Conservation (phyloP, 2,797 vertebrate genomes). For the Coregonus sp. region DNA sequence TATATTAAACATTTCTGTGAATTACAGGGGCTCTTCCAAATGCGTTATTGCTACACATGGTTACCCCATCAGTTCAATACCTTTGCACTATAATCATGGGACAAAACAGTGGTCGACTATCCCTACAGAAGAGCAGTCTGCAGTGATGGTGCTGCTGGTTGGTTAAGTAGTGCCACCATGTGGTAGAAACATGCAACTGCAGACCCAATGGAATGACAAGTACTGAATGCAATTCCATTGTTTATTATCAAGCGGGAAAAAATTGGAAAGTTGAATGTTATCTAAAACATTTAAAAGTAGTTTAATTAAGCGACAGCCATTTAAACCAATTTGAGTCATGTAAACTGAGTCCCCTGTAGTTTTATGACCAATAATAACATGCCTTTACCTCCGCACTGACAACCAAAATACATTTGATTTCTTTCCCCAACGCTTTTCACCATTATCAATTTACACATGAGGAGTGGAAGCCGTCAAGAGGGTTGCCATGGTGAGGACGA, state of each 20-base stretch:
- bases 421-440: not conserved
- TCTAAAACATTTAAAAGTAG: too few relatives aligned
- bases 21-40: not conserved
- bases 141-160: not conserved
- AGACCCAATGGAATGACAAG: not conserved
- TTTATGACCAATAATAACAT: slow-evolving; percentile 32
- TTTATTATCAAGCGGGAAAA: not conserved
- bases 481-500: slow-evolving; percentile 65
- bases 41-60: not conserved
- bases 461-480: slow-evolving; percentile 31
- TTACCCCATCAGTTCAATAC: not conserved
- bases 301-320: slow-evolving; percentile 28
- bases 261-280: not conserved
- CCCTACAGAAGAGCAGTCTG: not conserved
- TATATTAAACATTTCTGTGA: slow-evolving; percentile 4
- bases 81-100: not conserved
- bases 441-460: slow-evolving; percentile 35
- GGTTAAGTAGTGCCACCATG: slow-evolving; percentile 49
- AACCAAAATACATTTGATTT: not conserved
- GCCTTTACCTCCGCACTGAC: not conserved
- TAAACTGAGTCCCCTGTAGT: not conserved
- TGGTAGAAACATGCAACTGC: slow-evolving; percentile 40
- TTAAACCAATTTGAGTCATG: slow-evolving; percentile 9
- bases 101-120: not conserved
- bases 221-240: not conserved